phyloP scores from a whole-genome alignment of 2,113 vertebrate species.

The Cepphus grylle region DNA sequence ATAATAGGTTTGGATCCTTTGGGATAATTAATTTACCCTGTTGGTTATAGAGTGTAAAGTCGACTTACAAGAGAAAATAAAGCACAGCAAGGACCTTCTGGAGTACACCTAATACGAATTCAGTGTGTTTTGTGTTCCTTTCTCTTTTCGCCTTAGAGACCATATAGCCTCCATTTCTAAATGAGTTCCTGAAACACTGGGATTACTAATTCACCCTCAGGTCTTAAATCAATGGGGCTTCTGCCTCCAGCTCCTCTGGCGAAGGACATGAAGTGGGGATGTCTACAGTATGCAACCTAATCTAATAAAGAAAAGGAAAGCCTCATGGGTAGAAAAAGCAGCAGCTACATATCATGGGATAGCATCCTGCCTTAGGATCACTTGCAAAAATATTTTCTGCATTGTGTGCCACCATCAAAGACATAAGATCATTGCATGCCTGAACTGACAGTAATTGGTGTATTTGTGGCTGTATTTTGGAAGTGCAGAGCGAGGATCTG shows the following conservation, averaged over 20 bases:
- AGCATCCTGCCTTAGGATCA: not conserved
- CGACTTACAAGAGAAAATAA: slow-evolving; percentile 14
- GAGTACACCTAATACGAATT: not conserved
- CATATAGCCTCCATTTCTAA: not conserved
- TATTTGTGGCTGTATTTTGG: not conserved
- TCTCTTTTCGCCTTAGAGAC: not conserved
- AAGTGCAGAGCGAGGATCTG: not conserved
- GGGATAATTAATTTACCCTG: not conserved
- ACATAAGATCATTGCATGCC: not conserved
- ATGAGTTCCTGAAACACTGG: not conserved
- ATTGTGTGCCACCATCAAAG: not conserved
- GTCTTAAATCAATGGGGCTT: not conserved
- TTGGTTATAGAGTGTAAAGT: not conserved
- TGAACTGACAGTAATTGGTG: not conserved
- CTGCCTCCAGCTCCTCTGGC: not conserved
- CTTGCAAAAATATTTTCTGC: not conserved
- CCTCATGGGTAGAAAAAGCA: not conserved
- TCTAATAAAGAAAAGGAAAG: not conserved
- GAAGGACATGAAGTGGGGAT: not conserved
- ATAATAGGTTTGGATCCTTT: not conserved
- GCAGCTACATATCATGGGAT: not conserved
- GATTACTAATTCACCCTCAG: not conserved
- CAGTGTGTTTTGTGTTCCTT: not conserved
- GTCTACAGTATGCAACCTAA: not conserved
- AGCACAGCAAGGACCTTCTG: not conserved